Base-by-base conservation (phyloP, 2,888 invertebrate species). In the Epirrita christyi region DNA sequence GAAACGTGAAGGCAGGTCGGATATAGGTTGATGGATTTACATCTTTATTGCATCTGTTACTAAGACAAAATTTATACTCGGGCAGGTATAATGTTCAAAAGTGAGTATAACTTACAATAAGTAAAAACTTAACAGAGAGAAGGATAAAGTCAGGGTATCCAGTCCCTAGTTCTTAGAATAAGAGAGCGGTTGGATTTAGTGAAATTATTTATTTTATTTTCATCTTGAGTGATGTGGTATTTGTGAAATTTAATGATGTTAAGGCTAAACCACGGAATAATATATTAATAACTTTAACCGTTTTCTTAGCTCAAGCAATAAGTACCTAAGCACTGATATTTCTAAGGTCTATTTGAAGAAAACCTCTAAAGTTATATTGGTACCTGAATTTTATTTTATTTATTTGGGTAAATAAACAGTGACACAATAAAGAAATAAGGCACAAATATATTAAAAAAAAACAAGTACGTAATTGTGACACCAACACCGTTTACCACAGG, bases 171-270 rank as follows among this genome's bases (percentile, higher is more conserved):
- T 53, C 53, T 41, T 10, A 41, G 53, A 53, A 53, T 14, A n/a
- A n/a, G 21, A 45, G 15, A 11, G 14, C 14, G 34, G 7, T 8
- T 36, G 36, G 43, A 37, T 55, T 47, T 48, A 55, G 47, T 43
- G 48, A 55, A 55, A 54, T 48, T n/a, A 11, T 27, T 43, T 28
- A 0, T 46, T 37, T 58, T 49, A 49, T 43, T 53, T 55, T 48
- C 11, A 47, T 6, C 40, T 21, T 41, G 28, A 9, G 21, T 32
- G 32, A 32, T n/a, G n/a, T 11, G 11, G n/a, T 3, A n/a, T 36
- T 36, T 36, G 11, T 6, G 36, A n/a, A n/a, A n/a, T 1, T 11
- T n/a, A 5, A 6, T n/a, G 1, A 11, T 36, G n/a, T n/a, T 36
- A 32, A 2, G 36, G 21, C 21, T 21, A 21, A 21, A 21, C 21